Percentiles rank a stretch among this genome's conserved stretches.
These are phyloP conservation scores for Discoglossus pictus DNA, from an alignment of 2,797 vertebrate species.

Conservation along the genomic window DNA sequence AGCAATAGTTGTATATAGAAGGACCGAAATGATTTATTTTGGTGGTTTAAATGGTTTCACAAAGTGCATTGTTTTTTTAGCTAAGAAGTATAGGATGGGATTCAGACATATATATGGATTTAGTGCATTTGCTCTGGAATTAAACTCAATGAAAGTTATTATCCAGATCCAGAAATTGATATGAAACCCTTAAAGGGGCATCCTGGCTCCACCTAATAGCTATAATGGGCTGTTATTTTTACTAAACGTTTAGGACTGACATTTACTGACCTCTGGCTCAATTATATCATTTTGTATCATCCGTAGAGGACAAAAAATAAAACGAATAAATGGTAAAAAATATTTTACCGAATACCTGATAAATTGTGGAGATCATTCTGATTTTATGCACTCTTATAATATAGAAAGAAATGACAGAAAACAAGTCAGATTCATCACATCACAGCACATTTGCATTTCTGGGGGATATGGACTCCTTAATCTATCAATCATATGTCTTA, in stretches of 20 bases:
- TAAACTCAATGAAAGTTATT: conserved; percentile 38
- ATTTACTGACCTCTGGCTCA: conserved; percentile 63
- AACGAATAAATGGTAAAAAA: conserved; percentile 5
- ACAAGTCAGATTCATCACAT: conserved; percentile 32
- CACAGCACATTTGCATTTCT: background rate
- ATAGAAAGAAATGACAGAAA: conserved; percentile 44
- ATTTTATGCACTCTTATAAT: conserved; percentile 44
- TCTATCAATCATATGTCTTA: conserved; percentile 22
- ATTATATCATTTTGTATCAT: conserved; percentile 65
- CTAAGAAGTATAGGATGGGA: background rate
- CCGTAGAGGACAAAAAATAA: conserved; percentile 52
- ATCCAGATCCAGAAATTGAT: conserved; percentile 49
- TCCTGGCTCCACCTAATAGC: conserved; percentile 58
- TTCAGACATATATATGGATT: background rate
- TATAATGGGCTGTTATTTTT: conserved; percentile 70
- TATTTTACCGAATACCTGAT: conserved; percentile 45
- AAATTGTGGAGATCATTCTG: conserved; percentile 51
- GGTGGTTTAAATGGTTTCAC: too few relatives aligned
- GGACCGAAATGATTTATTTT: too few relatives aligned
- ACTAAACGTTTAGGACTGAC: conserved; percentile 68
- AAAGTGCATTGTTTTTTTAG: too few relatives aligned
- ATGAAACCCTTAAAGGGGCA: conserved; percentile 53
- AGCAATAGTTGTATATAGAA: too few relatives aligned
- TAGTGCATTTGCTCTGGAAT: conserved; percentile 7
- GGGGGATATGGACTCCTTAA: background rate